Evolutionary conservation across 2,113 vertebrate genomes (phyloP).

Genomic region (Pimephales promelas): DNA sequence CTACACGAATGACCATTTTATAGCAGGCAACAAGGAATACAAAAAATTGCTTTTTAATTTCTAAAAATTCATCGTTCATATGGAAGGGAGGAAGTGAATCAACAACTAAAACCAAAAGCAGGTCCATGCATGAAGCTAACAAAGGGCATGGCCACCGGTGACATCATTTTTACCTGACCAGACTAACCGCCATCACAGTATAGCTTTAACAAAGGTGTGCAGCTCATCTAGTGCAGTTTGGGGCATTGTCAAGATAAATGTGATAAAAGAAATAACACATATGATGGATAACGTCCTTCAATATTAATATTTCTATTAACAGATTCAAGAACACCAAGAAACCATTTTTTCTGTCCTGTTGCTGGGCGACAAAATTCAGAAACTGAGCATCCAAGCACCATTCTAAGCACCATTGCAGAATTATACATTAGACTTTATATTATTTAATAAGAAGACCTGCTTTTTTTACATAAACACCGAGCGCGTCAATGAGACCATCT

Average conservation of each 20-base stretch:
- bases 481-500: not conserved
- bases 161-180: constrained; percentile 46
- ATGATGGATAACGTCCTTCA: no score
- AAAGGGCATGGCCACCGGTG: constrained; percentile 34
- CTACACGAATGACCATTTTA: not conserved
- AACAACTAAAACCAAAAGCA: not conserved
- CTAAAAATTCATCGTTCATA: not conserved
- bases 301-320: not conserved
- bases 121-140: not conserved
- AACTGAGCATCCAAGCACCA: constrained; percentile 26
- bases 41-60: not conserved
- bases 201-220: constrained; percentile 32
- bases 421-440: not conserved
- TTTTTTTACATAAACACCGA: not conserved
- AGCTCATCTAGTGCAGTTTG: not conserved
- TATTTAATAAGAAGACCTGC: not conserved
- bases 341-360: constrained; percentile 35
- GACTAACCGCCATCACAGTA: constrained; percentile 26
- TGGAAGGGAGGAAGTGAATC: not conserved
- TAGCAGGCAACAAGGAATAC: not conserved
- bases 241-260: not conserved
- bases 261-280: not conserved
- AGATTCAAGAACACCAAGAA: not conserved
- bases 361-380: constrained; percentile 50
- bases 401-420: not conserved